Conservation (phyloP, 2,797 vertebrate species). For the Nothura maculosa region DNA sequence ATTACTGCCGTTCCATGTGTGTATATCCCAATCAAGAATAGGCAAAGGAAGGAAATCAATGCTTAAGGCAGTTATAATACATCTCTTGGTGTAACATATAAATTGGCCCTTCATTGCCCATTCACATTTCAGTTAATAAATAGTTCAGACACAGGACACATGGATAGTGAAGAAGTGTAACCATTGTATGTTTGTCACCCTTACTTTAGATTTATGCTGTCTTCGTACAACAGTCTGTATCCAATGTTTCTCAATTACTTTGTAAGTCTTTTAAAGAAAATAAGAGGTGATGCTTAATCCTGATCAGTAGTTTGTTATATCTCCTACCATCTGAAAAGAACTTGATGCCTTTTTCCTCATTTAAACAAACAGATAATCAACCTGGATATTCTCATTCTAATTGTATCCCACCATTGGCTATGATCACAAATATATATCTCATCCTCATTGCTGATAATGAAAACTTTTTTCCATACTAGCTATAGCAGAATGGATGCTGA, state of each 20-base stretch:
- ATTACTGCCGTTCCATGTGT: conserved; percentile 79
- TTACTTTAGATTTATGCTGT: conserved; percentile 92
- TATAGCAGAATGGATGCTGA: neutral
- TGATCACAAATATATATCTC: neutral
- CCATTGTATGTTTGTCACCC: conserved; percentile 89
- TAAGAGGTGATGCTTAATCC: conserved; percentile 82
- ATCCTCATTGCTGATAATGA: neutral
- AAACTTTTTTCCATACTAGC: neutral
- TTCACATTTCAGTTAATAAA: conserved; percentile 91
- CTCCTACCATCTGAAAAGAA: conserved; percentile 48
- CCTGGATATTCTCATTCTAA: conserved; percentile 48
- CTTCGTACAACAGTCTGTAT: conserved; percentile 86
- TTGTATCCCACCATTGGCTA: conserved; percentile 24
- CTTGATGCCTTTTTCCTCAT: conserved; percentile 46
- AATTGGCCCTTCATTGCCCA: conserved; percentile 88
- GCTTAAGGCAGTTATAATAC: conserved; percentile 80
- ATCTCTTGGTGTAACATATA: conserved; percentile 86
- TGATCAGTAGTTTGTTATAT: conserved; percentile 79
- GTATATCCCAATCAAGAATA: conserved; percentile 81
- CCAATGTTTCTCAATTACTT: conserved; percentile 91
- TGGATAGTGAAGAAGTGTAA: conserved; percentile 83
- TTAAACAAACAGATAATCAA: conserved; percentile 65
- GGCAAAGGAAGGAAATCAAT: conserved; percentile 85
- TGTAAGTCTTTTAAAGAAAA: conserved; percentile 85
- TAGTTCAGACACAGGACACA: conserved; percentile 83